Evolutionary conservation across 2,888 invertebrate genomes (phyloP), one percentile per base, ranked within the genome.

Genomic region (Drosophila mimica): DNA sequence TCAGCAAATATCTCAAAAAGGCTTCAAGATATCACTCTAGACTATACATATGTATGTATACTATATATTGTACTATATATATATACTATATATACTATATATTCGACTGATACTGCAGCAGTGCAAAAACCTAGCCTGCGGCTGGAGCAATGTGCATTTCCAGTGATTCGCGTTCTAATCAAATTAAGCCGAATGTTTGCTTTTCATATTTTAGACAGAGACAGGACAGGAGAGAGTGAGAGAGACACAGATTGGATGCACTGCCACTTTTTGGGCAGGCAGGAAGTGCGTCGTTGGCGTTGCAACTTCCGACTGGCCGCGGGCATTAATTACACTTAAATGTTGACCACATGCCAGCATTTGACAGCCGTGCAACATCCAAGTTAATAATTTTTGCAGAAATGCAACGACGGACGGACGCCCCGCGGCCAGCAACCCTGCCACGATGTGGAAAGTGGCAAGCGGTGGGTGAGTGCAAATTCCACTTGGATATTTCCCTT

Each of bases 271-370:
- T 43, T 28, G 54, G 20, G 8, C 30, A 8, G 60, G 34, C 76
- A 25, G 84, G 86, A 79, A 86, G 79, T 79, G 79, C 79, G 76
- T 70, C 76, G 64, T 71, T 70, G 74, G 66, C 66, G 74, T n/a
- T 69, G 88, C 88, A 82, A 88, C 90, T 82, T 89, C 77, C 82
- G 82, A 49, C 76, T 79, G 67, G 91, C 92, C 91, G 75, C 74
- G 74, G 93, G 92, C 92, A 91, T 90, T 92, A 93, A 92, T 92
- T 93, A 92, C 91, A 92, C 92, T 92, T 91, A 92, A 91, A 91
- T 89, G 83, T 89, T 92, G 92, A 92, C 93, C 92, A 92, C 93
- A 92, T 92, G 92, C 92, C 88, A 91, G 88, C 91, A 93, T 92
- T 92, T 91, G 89, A 58, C 87, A 76, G 90, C 60, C 54, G 2